phyloP scores from a whole-genome alignment of 2,888 invertebrate species.

The Chrysolina oricalcia region DNA sequence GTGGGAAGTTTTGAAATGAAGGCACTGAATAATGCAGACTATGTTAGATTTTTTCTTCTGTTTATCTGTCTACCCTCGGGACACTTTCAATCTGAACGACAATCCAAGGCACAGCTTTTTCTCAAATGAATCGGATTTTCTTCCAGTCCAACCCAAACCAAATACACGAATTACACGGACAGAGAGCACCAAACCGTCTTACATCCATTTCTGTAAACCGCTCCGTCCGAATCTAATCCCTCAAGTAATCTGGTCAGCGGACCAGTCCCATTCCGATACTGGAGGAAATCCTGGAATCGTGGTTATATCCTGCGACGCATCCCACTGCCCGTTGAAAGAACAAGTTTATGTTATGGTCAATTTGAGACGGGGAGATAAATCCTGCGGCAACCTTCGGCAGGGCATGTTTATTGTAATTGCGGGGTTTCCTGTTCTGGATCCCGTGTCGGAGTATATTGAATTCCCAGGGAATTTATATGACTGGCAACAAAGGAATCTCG shows the following conservation, averaged over 20 bases:
- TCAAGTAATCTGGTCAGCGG: conserved; percentile 20
- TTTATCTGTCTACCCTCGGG: too few species aligned
- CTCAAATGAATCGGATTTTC: background rate
- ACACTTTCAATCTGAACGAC: too few species aligned
- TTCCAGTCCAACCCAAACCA: background rate
- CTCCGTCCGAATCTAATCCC: background rate
- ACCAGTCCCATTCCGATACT: background rate
- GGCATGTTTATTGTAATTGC: conserved; percentile 37
- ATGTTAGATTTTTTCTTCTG: too few species aligned
- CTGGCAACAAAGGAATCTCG: background rate
- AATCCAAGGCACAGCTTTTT: background rate
- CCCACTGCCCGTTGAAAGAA: background rate
- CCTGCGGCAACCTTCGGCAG: conserved; percentile 17
- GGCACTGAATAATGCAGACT: too few species aligned
- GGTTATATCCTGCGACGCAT: background rate
- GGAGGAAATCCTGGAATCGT: background rate
- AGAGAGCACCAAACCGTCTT: background rate
- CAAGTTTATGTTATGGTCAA: conserved; percentile 37
- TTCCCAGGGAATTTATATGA: conserved; percentile 9
- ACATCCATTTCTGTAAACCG: background rate
- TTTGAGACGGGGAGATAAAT: conserved; percentile 40
- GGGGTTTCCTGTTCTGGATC: background rate
- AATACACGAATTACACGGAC: background rate
- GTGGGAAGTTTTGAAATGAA: too few species aligned
- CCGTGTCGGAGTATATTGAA: conserved; percentile 12